Conservation (phyloP, 2,797 vertebrate species). For the Hybognathus amarus region DNA sequence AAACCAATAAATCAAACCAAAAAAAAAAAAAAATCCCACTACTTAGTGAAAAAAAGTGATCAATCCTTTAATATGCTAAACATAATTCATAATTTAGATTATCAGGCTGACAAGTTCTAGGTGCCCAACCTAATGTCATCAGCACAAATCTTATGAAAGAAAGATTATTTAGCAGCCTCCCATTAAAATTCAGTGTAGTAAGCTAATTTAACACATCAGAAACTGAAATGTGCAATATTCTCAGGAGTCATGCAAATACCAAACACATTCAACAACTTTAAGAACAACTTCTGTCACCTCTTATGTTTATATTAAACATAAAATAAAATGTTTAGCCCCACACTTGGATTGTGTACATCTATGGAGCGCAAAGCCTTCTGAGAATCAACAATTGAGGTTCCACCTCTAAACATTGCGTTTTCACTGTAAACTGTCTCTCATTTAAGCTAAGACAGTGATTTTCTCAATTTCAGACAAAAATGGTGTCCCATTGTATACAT, state of each 20-base stretch:
- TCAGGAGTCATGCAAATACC: slow-evolving; percentile 24
- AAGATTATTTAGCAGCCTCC: neutral
- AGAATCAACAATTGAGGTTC: slow-evolving; percentile 16
- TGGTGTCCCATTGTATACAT: neutral
- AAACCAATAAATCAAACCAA: slow-evolving; percentile 9
- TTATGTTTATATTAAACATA: too few species aligned
- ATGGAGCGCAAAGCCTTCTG: neutral
- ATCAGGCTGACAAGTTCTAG: neutral
- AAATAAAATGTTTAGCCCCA: neutral
- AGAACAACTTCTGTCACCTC: neutral
- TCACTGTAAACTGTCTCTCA: slow-evolving; percentile 26
- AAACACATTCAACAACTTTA: slow-evolving; percentile 25
- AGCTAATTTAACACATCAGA: slow-evolving; percentile 15
- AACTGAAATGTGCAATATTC: neutral
- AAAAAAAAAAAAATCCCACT: neutral
- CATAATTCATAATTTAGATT: neutral
- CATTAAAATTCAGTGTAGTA: neutral
- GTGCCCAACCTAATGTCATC: neutral
- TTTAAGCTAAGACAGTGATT: slow-evolving; percentile 22
- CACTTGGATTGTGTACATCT: slow-evolving; percentile 20
- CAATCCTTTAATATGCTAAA: neutral
- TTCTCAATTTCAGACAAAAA: slow-evolving; percentile 22
- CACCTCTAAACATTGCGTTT: slow-evolving; percentile 23
- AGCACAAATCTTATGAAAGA: neutral
- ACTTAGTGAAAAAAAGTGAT: neutral